Evolutionary conservation across 2,888 invertebrate species (phyloP).

Genomic region (Anticlea derivata): DNA sequence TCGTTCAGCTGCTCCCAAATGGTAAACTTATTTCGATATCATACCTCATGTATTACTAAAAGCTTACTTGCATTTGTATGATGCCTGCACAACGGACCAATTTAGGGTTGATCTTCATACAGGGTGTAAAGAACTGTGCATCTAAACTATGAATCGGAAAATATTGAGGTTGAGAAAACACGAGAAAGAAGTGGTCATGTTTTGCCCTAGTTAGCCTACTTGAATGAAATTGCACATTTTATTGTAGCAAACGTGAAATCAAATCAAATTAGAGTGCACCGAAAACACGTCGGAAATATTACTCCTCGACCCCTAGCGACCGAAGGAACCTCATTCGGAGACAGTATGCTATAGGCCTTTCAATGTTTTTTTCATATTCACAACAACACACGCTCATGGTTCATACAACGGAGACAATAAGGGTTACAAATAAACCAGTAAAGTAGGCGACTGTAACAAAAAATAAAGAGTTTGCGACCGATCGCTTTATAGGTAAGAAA

Average conservation of each 20-base stretch:
- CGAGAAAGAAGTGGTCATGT: too few species aligned
- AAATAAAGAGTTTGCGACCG: conserved; percentile 52
- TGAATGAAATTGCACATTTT: conserved; percentile 66
- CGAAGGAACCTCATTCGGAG: conserved; percentile 34
- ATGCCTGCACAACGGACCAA: conserved; percentile 62
- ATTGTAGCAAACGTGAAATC: conserved; percentile 59
- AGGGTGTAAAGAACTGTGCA: too few species aligned
- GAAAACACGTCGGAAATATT: conserved; percentile 65
- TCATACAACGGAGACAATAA: conserved; percentile 36
- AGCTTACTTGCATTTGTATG: conserved; percentile 59
- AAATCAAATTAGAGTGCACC: conserved; percentile 64
- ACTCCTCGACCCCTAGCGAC: conserved; percentile 48
- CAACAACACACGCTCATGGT: conserved; percentile 47
- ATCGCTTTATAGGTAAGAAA: conserved; percentile 57
- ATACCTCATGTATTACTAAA: conserved; percentile 48
- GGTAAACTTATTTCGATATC: conserved; percentile 51
- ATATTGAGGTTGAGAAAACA: too few species aligned
- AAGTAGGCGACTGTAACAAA: conserved; percentile 48
- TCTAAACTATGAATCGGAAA: too few species aligned
- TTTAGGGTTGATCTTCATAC: conserved; percentile 41
- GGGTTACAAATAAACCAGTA: conserved; percentile 47
- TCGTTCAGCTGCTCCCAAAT: conserved; percentile 44
- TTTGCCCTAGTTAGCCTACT: too few species aligned
- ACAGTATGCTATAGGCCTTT: conserved; percentile 50
- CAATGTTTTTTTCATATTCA: conserved; percentile 52